Base-by-base conservation (phyloP, 2,797 vertebrate species). In the Capromys pilorides region DNA sequence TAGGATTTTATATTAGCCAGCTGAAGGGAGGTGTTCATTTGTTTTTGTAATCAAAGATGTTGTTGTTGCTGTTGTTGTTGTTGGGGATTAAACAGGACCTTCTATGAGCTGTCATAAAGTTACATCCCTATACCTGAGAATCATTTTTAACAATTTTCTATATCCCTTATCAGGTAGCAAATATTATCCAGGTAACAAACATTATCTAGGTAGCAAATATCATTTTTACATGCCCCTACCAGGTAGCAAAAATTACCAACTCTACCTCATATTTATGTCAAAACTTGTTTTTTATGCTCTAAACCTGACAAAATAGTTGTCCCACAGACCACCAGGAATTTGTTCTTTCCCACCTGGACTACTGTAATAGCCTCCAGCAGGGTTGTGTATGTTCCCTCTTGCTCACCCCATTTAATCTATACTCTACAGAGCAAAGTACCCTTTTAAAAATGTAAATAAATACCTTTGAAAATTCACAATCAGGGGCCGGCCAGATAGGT, bases 371-470 rank as follows among this genome's bases (percentile, higher is more conserved):
- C 39, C 59, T 86, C 77, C 11, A 57, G 8, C 24, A 41, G 16
- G 45, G 22, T 13, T 93, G 8, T 8, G 33, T 69, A 33, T 10
- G 24, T 13, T 24, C 10, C 22, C n/a, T 88, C 39, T 73, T 28
- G 19, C 0, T 26, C 33, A 19, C 1, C 14, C 26, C 26, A 31
- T 88, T 28, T 67, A 71, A 21, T 51, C 49, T 49, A 59, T 26
- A n/a, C 21, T 57, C 39, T 31, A 90, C 4, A 78, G 41, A 78
- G 41, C 24, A 75, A 11, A 36, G 22, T 33, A 28, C 24, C 79
- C 39, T 75, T 82, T 69, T n/a, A 61, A 92, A 94, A 66, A 86
- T 18, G 8, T 62, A 92, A 92, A 88, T 62, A 92, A 89, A 88
- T 51, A 19, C 61, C 19, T 61, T 28, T 39, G 22, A 45, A 94